phyloP scores from a whole-genome alignment of 2,113 vertebrate species.

The Coreoperca whiteheadi region DNA sequence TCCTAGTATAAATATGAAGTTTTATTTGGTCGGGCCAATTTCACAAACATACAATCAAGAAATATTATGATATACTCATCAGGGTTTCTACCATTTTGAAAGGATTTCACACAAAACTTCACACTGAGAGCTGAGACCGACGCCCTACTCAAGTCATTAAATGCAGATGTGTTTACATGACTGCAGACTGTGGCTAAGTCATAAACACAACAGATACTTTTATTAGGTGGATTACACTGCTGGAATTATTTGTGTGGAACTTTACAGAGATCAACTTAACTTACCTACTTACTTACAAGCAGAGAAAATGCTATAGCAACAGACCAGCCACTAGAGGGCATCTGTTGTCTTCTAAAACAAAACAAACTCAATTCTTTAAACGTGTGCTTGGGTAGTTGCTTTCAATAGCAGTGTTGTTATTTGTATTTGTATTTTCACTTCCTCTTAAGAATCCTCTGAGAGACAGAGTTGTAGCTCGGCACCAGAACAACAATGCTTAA shows the following conservation, averaged over 20 bases:
- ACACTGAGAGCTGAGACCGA: background rate
- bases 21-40: background rate
- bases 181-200: background rate
- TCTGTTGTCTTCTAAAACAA: background rate
- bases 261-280: background rate
- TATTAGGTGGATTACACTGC: background rate
- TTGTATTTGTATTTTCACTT: background rate
- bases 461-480: background rate
- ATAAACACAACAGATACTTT: background rate
- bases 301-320: background rate
- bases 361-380: background rate
- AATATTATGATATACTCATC: background rate
- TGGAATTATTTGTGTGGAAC: background rate
- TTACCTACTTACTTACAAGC: too few species aligned
- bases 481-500: background rate
- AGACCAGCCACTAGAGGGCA: conserved; percentile 53
- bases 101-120: background rate
- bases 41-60: background rate
- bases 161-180: background rate
- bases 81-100: background rate
- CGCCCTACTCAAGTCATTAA: background rate
- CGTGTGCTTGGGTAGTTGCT: background rate
- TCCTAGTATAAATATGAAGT: background rate
- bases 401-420: background rate
- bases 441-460: background rate